These are phyloP conservation scores for Philereme transversata DNA, from an alignment of 2,888 invertebrate species.

Conservation along the genomic window DNA sequence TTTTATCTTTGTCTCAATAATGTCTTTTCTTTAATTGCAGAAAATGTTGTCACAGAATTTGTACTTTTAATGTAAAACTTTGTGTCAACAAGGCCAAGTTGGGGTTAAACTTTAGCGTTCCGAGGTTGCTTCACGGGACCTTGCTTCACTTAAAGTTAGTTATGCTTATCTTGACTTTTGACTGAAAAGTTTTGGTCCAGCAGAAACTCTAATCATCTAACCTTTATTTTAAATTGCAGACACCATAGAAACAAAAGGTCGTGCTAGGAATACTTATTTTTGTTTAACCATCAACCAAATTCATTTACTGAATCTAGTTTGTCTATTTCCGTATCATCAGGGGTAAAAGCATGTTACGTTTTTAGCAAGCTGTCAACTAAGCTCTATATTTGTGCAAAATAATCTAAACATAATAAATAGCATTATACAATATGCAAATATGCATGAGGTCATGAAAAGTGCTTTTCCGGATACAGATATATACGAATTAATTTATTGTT, in stretches of 20 bases:
- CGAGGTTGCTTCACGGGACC: no score
- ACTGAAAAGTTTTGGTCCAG: no score
- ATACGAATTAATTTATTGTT: slow-evolving; percentile 74
- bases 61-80: not conserved
- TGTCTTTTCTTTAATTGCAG: slow-evolving; percentile 13
- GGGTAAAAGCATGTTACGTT: slow-evolving; percentile 1
- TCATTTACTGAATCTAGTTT: not conserved
- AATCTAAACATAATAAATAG: slow-evolving; percentile 67
- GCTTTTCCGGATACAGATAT: slow-evolving; percentile 78
- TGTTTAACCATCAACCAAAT: no score
- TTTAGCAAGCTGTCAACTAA: slow-evolving; percentile 31
- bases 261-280: no score
- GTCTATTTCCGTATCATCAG: slow-evolving; percentile 3
- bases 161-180: no score
- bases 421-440: slow-evolving; percentile 62
- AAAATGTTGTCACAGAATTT: slow-evolving; percentile 6
- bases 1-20: slow-evolving; percentile 25
- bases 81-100: not conserved
- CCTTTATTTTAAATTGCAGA: no score
- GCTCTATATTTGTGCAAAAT: slow-evolving; percentile 47
- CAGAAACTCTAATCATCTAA: no score
- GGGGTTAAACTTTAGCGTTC: not conserved
- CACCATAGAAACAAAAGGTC: no score
- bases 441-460: slow-evolving; percentile 77
- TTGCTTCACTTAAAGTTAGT: no score